Evolutionary conservation across 2,113 vertebrate species (phyloP).

Genomic region (Lagopus muta): DNA sequence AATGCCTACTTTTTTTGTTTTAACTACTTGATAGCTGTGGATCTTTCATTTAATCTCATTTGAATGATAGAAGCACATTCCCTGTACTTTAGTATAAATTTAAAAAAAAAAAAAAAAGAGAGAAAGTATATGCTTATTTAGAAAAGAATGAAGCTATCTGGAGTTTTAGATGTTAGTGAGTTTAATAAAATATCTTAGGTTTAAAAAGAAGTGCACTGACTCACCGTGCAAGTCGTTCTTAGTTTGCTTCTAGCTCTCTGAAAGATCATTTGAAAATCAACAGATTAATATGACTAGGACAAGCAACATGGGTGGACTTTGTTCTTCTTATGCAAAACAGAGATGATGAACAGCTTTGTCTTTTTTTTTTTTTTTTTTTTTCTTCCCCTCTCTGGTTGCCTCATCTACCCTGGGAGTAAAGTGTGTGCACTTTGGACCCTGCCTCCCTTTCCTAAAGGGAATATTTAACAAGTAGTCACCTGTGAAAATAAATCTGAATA

Average conservation of each 20-base stretch:
- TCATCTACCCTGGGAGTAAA: neutral
- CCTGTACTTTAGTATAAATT: neutral
- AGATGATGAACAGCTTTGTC: neutral
- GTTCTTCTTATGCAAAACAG: constrained; percentile 3
- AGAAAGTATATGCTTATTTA: neutral
- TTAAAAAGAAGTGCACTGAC: neutral
- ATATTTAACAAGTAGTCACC: neutral
- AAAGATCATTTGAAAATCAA: neutral
- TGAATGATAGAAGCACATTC: neutral
- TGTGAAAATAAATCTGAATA: neutral
- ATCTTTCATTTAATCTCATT: neutral
- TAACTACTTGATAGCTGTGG: neutral
- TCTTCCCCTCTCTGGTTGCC: neutral
- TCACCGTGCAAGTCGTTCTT: constrained; percentile 13
- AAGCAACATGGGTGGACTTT: neutral
- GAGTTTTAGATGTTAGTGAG: neutral
- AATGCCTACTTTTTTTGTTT: neutral
- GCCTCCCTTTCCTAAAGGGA: neutral
- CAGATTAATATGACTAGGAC: neutral
- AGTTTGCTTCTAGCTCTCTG: neutral
- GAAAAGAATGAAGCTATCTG: neutral
- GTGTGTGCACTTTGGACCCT: constrained; percentile 16
- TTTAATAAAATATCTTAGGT: neutral
- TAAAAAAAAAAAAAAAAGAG: neutral
- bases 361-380: no score